Base-by-base conservation (phyloP, 2,797 vertebrate species). In the Epinephelus malabaricus region DNA sequence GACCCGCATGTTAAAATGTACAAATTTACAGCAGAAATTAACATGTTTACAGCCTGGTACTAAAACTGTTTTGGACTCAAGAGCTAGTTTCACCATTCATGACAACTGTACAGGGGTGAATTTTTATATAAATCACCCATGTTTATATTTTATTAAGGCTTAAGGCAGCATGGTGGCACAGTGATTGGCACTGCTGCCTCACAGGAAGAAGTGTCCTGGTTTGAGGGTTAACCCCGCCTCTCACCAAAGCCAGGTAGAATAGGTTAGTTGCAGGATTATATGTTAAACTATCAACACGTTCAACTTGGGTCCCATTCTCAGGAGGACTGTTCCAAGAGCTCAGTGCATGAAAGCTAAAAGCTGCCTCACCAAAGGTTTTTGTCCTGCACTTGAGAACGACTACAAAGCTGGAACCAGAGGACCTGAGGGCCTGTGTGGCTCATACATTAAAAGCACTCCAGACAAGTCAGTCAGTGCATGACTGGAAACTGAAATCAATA, bases 351-450 rank as follows among this genome's bases (percentile, higher is more conserved):
- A 69, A 61, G 49, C 49, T 46, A 62, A 38, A 53, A 46, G 19
- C 47, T 21, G 13, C 43, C 45, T 60, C 40, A 45, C 27, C 12
- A 70, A 53, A 53, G 34, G 4, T 27, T 46, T 67, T 47, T 56
- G 50, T 68, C 30, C 43, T 17, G 7, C 43, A 58, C 65, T 25
- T 80, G 65, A 69, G 19, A 51, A 51, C n/a, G 5, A 53, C 23
- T 17, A 43, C 58, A 25, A 64, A 17, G 34, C 65, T 58, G 13
- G 5, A 58, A 53, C 23, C 30, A 13, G 14, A 58, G 18, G 10
- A 63, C 40, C 59, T 34, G 49, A 30, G 12, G 13, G 1, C 18
- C 38, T 8, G 38, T 8, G 5, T 64, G 23, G 23, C 45, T 74
- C 23, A 21, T 5, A 30, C 51, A 53, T 56, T 56, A 11, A 73